Conservation (phyloP, 2,797 vertebrate genomes). For the Enteromius trimaculatus region DNA sequence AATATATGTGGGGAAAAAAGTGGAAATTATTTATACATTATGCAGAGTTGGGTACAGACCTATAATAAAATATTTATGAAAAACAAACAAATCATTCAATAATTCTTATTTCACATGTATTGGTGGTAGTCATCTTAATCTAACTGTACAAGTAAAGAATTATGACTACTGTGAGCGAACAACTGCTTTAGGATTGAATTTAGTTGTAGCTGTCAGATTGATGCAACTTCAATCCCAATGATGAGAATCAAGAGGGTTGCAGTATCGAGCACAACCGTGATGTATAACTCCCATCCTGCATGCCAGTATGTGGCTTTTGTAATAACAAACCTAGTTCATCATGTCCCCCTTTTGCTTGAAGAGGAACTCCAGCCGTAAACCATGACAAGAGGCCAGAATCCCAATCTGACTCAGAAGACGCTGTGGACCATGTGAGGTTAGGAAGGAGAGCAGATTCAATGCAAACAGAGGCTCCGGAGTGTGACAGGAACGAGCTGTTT, state of each 20-base stretch:
- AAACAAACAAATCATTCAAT: constrained; percentile 3
- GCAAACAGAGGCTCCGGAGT: constrained; percentile 64
- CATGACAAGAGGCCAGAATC: constrained; percentile 72
- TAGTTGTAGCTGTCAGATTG: not conserved
- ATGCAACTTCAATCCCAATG: not conserved
- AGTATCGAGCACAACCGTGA: constrained; percentile 73
- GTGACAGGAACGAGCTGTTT: constrained; percentile 57
- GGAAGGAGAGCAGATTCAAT: constrained; percentile 67
- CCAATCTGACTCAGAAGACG: constrained; percentile 74
- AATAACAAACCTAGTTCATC: constrained; percentile 69
- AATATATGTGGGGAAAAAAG: not conserved
- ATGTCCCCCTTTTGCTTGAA: not conserved
- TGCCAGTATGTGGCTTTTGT: constrained; percentile 66
- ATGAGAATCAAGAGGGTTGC: constrained; percentile 50
- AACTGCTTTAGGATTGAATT: not conserved
- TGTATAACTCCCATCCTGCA: constrained; percentile 72
- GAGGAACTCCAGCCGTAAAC: constrained; percentile 13
- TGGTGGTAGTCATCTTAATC: not conserved
- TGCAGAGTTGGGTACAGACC: not conserved
- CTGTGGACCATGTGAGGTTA: constrained; percentile 61
- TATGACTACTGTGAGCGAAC: not conserved
- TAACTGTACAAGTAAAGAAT: not conserved
- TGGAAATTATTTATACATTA: not conserved
- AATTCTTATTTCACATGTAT: not conserved
- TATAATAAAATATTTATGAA: constrained; percentile 8